Evolutionary conservation across 2,113 vertebrate genomes (phyloP).

Genomic region (Clarias gariepinus): DNA sequence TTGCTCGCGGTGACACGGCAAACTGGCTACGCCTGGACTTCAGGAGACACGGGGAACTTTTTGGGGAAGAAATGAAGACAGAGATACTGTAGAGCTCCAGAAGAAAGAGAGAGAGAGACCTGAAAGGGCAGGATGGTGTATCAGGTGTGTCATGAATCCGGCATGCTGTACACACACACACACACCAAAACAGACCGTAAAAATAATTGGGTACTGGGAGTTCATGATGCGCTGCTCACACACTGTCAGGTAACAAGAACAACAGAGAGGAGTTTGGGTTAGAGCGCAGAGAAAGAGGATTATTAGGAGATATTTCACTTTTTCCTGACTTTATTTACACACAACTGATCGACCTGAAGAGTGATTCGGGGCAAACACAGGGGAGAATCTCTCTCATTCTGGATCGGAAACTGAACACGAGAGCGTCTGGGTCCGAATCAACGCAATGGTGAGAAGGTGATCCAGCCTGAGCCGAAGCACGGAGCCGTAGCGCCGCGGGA

Average conservation of each 20-base stretch:
- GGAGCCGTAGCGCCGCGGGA: not conserved
- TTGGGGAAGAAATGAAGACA: not conserved
- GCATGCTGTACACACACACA: constrained; percentile 7
- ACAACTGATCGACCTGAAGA: not conserved
- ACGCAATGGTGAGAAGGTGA: not conserved
- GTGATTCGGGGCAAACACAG: not conserved
- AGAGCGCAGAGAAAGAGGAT: not conserved
- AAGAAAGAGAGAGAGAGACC: not conserved
- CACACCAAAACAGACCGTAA: not conserved
- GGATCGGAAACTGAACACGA: not conserved
- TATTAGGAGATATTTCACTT: not conserved
- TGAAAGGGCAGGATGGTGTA: not conserved
- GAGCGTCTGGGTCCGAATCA: not conserved
- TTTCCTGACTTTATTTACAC: not conserved
- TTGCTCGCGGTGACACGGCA: not conserved
- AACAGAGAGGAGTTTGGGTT: not conserved
- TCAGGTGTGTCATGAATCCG: not conserved
- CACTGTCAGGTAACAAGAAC: not conserved
- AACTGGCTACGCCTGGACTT: not conserved
- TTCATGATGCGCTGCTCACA: not conserved
- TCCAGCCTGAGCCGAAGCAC: not conserved
- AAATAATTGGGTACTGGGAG: constrained; percentile 17
- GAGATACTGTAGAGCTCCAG: not conserved
- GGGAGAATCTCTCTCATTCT: not conserved
- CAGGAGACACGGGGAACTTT: not conserved